Evolutionary conservation across 2,888 invertebrate species (phyloP), one percentile per base, ranked within the genome.

Genomic region (Sinodicranocentrus sp.): DNA sequence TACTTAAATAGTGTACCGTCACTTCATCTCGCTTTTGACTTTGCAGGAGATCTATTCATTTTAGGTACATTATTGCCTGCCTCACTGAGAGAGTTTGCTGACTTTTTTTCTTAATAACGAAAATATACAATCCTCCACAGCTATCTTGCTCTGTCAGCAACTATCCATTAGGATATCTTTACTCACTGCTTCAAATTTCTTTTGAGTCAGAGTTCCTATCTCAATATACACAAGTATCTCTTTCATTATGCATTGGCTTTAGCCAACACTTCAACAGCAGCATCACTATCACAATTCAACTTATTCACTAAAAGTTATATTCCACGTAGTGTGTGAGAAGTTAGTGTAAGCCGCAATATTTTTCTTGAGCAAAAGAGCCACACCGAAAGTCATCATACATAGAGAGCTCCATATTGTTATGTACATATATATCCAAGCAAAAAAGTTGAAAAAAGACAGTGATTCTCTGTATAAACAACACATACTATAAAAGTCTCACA

Each of bases 1-100:
- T 54, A 48, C 48, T 1, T 28, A 19, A 57, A 48, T 3, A 48
- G 17, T 5, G 15, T 17, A 48, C 48, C 48, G 5, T 48, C 48
- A 48, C 48, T 39, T 61, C 33, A 44, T 61, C 72, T 79, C 72
- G 33, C 33, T 33, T n/a, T n/a, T n/a, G n/a, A 80, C 80, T 80
- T 80, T 80, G 80, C 80, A 80, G 80, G 80, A 80, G 80, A 80
- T 80, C 80, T 80, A 79, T 80, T 80, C 80, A 80, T 79, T 75
- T 75, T 70, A 73, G 72, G 73, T 33, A 79, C 73, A 59, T 80
- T 80, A 80, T 80, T 80, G 33, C 80, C 68, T 23, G 28, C 57
- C 44, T 67, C 67, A n/a, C 33, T 63, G 33, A 68, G 68, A 48
- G 57, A 78, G 71, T 79, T 79, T 79, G 79, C 79, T 79, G 79